Conservation (phyloP, 2,797 vertebrate species). For the Sebastes steindachneri region DNA sequence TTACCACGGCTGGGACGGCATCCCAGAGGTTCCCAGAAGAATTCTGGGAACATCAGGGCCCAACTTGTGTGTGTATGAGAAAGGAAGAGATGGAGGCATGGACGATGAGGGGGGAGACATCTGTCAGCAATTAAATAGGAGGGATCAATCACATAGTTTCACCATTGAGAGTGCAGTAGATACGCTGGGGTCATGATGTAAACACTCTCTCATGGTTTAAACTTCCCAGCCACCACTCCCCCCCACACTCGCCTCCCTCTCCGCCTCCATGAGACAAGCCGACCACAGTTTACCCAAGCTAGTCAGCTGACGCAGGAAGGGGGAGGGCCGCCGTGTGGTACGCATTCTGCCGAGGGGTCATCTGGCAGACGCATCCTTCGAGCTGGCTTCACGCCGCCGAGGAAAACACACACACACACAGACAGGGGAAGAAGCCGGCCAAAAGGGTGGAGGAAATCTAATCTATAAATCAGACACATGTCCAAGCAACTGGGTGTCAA, state of each 20-base stretch:
- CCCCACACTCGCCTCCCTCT: neutral
- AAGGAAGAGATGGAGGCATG: constrained; percentile 17
- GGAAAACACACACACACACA: constrained; percentile 1
- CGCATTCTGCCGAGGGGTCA: constrained; percentile 57
- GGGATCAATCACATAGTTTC: constrained; percentile 49
- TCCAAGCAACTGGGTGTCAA: constrained; percentile 63
- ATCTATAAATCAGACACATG: constrained; percentile 62
- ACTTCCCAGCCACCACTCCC: constrained; percentile 14
- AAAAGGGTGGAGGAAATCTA: constrained; percentile 50
- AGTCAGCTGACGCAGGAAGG: constrained; percentile 59
- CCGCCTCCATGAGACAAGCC: constrained; percentile 27
- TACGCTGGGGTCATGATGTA: constrained; percentile 40
- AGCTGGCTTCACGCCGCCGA: constrained; percentile 41
- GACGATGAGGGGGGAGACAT: constrained; percentile 51
- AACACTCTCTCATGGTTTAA: constrained; percentile 48
- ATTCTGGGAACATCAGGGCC: constrained; percentile 56
- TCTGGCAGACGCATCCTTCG: constrained; percentile 68
- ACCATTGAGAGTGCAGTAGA: constrained; percentile 29
- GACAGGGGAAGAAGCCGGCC: neutral
- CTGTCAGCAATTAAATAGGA: constrained; percentile 67
- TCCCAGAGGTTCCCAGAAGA: constrained; percentile 69
- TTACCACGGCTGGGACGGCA: constrained; percentile 64
- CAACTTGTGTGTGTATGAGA: constrained; percentile 38
- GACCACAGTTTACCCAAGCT: constrained; percentile 40
- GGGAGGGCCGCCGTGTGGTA: constrained; percentile 17